Percentiles rank a stretch among this genome's conserved stretches.
Evolutionary conservation across 2,113 vertebrate genomes (phyloP).

Genomic region (Onychostoma macrolepis): DNA sequence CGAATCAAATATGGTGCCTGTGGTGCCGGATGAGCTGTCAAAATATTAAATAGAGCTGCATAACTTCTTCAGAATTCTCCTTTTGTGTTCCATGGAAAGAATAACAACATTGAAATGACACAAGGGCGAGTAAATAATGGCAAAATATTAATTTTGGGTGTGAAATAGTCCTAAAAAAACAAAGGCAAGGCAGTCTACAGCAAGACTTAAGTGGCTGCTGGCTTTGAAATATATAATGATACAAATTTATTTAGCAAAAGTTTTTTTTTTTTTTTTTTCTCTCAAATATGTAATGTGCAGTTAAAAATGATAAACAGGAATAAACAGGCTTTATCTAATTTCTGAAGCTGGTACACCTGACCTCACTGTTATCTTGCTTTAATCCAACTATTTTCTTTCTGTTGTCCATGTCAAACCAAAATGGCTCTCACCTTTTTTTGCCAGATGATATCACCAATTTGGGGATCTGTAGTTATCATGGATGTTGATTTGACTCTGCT

Average conservation of each 20-base stretch:
- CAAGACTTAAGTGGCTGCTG: background rate
- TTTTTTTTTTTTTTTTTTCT: no score
- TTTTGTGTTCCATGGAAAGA: background rate
- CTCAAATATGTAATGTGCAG: background rate
- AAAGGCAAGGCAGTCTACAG: background rate
- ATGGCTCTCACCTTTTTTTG: conserved; percentile 14
- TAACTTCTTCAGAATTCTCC: background rate
- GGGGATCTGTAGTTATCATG: background rate
- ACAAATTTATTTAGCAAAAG: background rate
- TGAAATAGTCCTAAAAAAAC: background rate
- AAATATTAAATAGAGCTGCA: background rate
- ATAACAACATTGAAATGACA: background rate
- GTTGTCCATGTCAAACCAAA: conserved; percentile 16
- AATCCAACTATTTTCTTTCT: background rate
- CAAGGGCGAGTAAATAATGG: background rate
- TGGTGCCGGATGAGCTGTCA: background rate
- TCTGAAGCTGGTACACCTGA: background rate
- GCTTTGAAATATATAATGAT: background rate
- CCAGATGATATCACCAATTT: conserved; percentile 2
- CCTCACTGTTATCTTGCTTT: background rate
- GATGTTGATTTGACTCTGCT: conserved; percentile 29
- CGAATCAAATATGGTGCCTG: background rate
- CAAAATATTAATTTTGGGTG: background rate
- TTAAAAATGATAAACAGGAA: background rate
- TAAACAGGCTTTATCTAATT: background rate